These are phyloP conservation scores for Oligia latruncula DNA, from an alignment of 2,888 invertebrate genomes.

Conservation along the genomic window DNA sequence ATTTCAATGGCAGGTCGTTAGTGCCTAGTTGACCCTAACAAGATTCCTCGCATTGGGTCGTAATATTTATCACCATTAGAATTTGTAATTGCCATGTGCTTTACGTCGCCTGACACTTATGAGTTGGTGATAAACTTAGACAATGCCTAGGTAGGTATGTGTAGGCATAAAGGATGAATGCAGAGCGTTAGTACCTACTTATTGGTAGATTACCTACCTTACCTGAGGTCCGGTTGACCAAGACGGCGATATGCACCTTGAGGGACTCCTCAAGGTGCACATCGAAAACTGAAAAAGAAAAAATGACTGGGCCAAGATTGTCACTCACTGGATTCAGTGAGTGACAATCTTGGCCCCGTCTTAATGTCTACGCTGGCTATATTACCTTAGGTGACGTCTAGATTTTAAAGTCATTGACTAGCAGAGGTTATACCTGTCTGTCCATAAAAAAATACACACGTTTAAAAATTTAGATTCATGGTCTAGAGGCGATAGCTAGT, in stretches of 20 bases:
- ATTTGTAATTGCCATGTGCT: constrained; percentile 51
- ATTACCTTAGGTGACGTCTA: background rate
- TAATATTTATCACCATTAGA: constrained; percentile 57
- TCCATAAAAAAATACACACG: constrained; percentile 22
- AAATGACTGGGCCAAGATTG: no score
- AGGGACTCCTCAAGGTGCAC: background rate
- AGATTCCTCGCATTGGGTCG: constrained; percentile 44
- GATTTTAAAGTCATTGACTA: constrained; percentile 13
- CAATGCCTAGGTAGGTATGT: background rate
- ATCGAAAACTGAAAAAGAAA: no score
- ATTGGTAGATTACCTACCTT: background rate
- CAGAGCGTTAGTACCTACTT: background rate
- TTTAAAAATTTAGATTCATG: constrained; percentile 28
- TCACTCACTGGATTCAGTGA: background rate
- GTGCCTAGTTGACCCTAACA: constrained; percentile 37
- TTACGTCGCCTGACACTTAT: constrained; percentile 31
- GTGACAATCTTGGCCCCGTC: background rate
- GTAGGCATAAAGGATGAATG: constrained; percentile 1
- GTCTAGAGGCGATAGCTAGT: constrained; percentile 33
- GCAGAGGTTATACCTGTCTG: background rate
- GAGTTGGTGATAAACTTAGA: constrained; percentile 41
- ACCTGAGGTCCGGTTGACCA: background rate
- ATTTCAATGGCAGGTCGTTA: constrained; percentile 53
- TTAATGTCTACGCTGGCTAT: background rate
- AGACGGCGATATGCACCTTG: background rate